These are phyloP conservation scores for Istiophorus platypterus DNA, from an alignment of 2,113 vertebrate species.

Conservation along the genomic window DNA sequence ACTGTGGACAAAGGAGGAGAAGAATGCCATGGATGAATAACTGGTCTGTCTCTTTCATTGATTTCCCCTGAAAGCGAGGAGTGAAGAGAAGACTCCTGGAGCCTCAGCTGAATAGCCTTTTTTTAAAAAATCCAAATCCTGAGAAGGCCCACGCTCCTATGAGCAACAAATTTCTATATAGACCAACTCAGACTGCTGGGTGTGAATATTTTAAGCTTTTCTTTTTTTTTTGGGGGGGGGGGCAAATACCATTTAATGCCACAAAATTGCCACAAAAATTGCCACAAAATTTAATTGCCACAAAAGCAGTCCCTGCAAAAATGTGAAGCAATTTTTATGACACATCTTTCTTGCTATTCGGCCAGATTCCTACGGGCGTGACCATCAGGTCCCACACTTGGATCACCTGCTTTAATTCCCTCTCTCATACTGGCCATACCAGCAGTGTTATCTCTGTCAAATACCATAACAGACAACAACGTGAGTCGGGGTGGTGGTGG, in stretches of 20 bases:
- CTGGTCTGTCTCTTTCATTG: constrained; percentile 63
- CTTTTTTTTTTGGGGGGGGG: too few species aligned
- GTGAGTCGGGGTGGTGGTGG: constrained; percentile 62
- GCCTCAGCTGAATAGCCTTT: constrained; percentile 56
- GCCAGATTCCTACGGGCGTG: background rate
- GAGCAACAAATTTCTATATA: constrained; percentile 29
- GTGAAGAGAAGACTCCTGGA: constrained; percentile 58
- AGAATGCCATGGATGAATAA: constrained; percentile 69
- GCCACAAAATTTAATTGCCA: too few species aligned
- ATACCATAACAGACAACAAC: constrained; percentile 33
- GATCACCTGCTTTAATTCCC: constrained; percentile 20
- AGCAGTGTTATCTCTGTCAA: constrained; percentile 16
- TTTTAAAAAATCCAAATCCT: constrained; percentile 51
- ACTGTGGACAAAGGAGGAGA: constrained; percentile 59
- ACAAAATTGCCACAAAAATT: background rate
- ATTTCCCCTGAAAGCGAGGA: constrained; percentile 64
- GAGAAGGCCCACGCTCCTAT: constrained; percentile 37
- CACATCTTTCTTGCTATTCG: background rate
- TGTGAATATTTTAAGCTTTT: constrained; percentile 43
- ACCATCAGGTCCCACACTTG: background rate
- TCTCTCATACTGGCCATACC: background rate
- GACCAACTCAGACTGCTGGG: constrained; percentile 17
- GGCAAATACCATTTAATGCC: constrained; percentile 12
- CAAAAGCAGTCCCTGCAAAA: background rate
- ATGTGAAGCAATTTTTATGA: background rate